Evolutionary conservation across 2,797 vertebrate genomes (phyloP).

Genomic region (Mus minutoides): DNA sequence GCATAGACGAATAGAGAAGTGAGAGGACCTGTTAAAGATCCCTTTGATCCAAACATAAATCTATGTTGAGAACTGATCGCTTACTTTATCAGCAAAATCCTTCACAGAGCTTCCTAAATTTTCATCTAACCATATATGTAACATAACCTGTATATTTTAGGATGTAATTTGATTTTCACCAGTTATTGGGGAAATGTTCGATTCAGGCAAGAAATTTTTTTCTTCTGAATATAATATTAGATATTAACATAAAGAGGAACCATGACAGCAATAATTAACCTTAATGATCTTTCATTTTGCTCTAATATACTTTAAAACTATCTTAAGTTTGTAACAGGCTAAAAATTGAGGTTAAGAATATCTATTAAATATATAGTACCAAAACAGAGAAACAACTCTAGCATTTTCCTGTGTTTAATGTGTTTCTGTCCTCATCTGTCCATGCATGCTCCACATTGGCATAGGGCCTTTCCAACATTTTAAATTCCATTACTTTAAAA

Average conservation of each 20-base stretch:
- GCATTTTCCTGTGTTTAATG: constrained; percentile 41
- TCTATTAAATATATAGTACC: constrained; percentile 39
- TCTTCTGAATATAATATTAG: constrained; percentile 1
- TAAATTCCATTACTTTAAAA: constrained; percentile 83
- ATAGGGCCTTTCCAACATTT: constrained; percentile 65
- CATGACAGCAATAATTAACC: neutral
- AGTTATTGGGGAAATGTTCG: neutral
- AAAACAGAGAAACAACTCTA: neutral
- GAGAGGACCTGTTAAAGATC: constrained; percentile 25
- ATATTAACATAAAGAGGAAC: neutral
- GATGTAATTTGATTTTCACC: constrained; percentile 41
- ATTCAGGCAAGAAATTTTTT: constrained; percentile 3
- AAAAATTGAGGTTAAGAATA: constrained; percentile 33
- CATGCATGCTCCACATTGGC: constrained; percentile 43
- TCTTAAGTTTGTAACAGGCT: constrained; percentile 37
- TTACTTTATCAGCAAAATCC: neutral
- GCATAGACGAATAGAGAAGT: neutral
- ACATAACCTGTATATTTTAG: neutral
- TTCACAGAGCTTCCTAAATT: neutral
- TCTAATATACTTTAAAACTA: constrained; percentile 22
- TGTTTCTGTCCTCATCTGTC: constrained; percentile 48
- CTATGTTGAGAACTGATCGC: constrained; percentile 25
- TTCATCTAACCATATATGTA: neutral
- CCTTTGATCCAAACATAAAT: neutral
- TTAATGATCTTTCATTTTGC: neutral